phyloP scores from a whole-genome alignment of 2,888 invertebrate genomes.

The Reticulitermes lucifugus region DNA sequence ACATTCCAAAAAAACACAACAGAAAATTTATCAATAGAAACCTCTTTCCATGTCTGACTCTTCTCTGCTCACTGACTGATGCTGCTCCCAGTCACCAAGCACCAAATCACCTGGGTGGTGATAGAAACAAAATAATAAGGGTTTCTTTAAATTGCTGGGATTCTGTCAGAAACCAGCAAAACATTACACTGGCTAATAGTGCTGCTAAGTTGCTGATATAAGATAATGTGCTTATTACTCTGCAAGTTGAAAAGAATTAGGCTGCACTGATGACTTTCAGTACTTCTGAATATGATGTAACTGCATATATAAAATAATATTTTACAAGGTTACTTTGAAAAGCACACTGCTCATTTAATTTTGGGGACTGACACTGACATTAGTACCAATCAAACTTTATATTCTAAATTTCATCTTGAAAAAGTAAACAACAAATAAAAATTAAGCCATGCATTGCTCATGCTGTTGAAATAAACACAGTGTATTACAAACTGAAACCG shows the following conservation, averaged over 20 bases:
- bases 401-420: not conserved
- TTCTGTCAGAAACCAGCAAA: not conserved
- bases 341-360: not conserved
- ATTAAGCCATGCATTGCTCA: constrained; percentile 9
- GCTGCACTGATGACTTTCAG: too few relatives aligned
- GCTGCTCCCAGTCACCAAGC: constrained; percentile 41
- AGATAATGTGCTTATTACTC: too few relatives aligned
- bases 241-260: too few relatives aligned
- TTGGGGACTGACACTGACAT: constrained; percentile 4
- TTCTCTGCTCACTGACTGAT: constrained; percentile 17
- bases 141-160: not conserved
- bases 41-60: constrained; percentile 15
- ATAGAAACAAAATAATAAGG: not conserved
- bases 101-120: constrained; percentile 25
- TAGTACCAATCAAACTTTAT: not conserved
- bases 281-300: too few relatives aligned
- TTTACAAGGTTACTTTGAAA: too few relatives aligned
- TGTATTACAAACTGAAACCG: not conserved
- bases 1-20: constrained; percentile 33
- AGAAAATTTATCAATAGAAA: constrained; percentile 31
- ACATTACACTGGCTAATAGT: too few relatives aligned
- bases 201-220: too few relatives aligned
- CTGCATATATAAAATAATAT: too few relatives aligned
- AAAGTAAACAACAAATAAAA: constrained; percentile 7
- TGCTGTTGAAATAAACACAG: constrained; percentile 13